These are phyloP conservation scores for Hoplostethus mediterraneus DNA, from an alignment of 2,797 vertebrate species.

Conservation along the genomic window DNA sequence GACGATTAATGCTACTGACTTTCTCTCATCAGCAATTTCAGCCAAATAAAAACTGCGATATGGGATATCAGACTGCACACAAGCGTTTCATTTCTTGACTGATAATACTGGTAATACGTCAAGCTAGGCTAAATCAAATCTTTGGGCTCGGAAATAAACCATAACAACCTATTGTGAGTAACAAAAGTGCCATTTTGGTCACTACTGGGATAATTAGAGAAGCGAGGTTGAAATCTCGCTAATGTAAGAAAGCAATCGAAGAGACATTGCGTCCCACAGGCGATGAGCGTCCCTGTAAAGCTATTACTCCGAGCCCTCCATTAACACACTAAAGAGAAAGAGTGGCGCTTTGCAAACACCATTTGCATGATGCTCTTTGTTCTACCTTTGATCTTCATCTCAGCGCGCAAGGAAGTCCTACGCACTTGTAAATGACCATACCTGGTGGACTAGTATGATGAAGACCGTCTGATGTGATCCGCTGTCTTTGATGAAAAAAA, in stretches of 20 bases:
- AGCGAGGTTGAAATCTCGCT: background rate
- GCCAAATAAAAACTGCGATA: too few relatives aligned
- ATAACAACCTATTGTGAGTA: background rate
- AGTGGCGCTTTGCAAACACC: background rate
- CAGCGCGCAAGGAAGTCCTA: background rate
- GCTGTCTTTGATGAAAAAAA: background rate
- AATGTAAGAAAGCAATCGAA: background rate
- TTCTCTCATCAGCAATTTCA: too few relatives aligned
- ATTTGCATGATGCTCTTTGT: conserved; percentile 7
- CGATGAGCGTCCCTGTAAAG: background rate
- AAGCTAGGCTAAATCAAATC: too few relatives aligned
- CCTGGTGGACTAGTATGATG: background rate
- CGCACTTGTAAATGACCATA: background rate
- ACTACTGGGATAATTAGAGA: background rate
- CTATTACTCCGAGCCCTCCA: background rate
- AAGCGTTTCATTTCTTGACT: too few relatives aligned
- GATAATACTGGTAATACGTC: too few relatives aligned
- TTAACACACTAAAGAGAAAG: conserved; percentile 2
- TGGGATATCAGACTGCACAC: too few relatives aligned
- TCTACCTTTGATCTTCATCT: conserved; percentile 1
- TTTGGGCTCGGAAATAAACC: background rate
- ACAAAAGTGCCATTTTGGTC: background rate
- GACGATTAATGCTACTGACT: too few relatives aligned
- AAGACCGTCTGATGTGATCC: background rate
- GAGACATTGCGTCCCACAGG: background rate